Percentiles rank a stretch among this genome's conserved stretches.
phyloP scores from a whole-genome alignment of 1,140 invertebrate species.

The Druon quercuslanigerum region DNA sequence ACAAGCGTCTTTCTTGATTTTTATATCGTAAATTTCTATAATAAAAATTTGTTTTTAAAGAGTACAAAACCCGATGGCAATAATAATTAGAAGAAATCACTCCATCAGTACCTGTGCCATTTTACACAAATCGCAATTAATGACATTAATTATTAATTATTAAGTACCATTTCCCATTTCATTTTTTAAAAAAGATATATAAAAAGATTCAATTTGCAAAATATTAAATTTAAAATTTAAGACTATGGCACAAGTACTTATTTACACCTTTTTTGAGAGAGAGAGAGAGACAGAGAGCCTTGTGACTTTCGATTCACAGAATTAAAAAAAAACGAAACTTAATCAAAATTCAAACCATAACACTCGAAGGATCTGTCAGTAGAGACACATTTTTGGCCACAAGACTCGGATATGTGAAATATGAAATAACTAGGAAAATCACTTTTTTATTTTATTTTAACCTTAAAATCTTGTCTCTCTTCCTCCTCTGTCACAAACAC shows the following conservation, averaged over 20 bases:
- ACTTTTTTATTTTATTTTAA: background rate
- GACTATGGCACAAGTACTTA: conserved; percentile 1
- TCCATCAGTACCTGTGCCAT: conserved; percentile 5
- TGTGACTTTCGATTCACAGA: conserved; percentile 17
- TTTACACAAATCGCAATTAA: background rate
- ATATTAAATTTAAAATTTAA: background rate
- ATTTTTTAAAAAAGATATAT: background rate
- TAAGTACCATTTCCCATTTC: conserved; percentile 29
- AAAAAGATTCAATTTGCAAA: background rate
- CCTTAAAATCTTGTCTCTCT: background rate
- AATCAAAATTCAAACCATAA: conserved; percentile 1
- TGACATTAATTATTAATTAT: conserved; percentile 7
- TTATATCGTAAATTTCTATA: background rate
- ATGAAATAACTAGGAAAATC: conserved; percentile 7
- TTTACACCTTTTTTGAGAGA: background rate
- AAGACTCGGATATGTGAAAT: conserved; percentile 25
- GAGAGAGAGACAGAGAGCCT: background rate
- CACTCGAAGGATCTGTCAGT: background rate
- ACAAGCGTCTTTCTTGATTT: conserved; percentile 6
- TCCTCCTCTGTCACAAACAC: background rate
- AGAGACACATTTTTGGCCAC: background rate
- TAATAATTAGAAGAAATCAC: conserved; percentile 1
- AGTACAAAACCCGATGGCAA: background rate
- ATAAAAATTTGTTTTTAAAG: background rate
- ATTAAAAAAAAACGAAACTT: conserved; percentile 3